These are phyloP conservation scores for Drosophila barbarae DNA, from an alignment of 2,888 invertebrate genomes.

Conservation along the genomic window DNA sequence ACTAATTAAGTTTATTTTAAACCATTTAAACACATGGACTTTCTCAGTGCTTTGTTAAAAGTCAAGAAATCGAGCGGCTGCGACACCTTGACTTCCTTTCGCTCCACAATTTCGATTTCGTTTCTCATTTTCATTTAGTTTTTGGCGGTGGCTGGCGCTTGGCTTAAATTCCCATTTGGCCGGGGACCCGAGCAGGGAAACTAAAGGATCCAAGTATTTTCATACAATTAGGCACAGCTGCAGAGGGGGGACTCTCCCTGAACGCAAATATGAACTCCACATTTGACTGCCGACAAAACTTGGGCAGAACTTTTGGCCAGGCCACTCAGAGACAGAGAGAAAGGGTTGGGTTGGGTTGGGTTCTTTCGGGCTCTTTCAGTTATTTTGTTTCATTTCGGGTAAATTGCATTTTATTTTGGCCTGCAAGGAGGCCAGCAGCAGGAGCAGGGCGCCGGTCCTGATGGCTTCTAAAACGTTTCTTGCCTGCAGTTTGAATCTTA, in stretches of 20 bases:
- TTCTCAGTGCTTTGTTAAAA: not conserved
- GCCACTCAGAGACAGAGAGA: slow-evolving; percentile 11
- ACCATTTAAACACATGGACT: not conserved
- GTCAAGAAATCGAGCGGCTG: slow-evolving; percentile 8
- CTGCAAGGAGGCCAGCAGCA: not conserved
- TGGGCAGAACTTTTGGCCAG: slow-evolving; percentile 52
- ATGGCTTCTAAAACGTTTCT: slow-evolving; percentile 42
- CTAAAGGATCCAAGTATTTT: slow-evolving; percentile 64
- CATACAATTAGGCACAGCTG: slow-evolving; percentile 67
- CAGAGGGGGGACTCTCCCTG: not conserved
- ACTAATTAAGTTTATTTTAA: not conserved
- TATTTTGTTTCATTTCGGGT: slow-evolving; percentile 61
- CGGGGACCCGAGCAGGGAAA: slow-evolving; percentile 19
- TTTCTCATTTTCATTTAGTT: slow-evolving; percentile 21
- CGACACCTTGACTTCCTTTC: slow-evolving; percentile 22
- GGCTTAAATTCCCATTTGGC: slow-evolving; percentile 55
- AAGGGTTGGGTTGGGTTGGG: too few relatives aligned
- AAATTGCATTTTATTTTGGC: slow-evolving; percentile 52
- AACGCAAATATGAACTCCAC: slow-evolving; percentile 71
- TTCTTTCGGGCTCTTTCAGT: slow-evolving; percentile 7
- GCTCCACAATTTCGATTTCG: slow-evolving; percentile 11
- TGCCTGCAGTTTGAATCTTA: slow-evolving; percentile 69
- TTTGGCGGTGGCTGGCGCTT: slow-evolving; percentile 14
- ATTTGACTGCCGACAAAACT: slow-evolving; percentile 58
- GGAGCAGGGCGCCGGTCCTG: not conserved